Base-by-base conservation (phyloP, 2,113 vertebrate genomes). In the Rhineura floridana region DNA sequence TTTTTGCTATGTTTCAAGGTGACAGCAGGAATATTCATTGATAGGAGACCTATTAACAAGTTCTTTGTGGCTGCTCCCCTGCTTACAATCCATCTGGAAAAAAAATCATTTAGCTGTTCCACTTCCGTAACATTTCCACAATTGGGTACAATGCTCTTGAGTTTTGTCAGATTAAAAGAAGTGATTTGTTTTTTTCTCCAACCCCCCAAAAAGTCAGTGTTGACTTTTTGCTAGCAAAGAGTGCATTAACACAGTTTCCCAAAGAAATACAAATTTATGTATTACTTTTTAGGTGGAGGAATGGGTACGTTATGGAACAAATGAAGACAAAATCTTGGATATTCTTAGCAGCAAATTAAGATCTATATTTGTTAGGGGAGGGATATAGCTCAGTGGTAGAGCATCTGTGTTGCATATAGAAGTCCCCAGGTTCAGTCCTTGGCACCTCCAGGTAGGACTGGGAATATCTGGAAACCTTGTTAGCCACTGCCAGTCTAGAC, bases 1-100 rank as follows among this genome's bases (percentile, higher is more conserved):
- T 95, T 91, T 95, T 88, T 94, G 91, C 84, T 87, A 63, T 75
- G 65, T 90, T 93, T 89, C 88, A 87, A 88, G 89, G 90, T 93
- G 89, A 91, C 93, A 94, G 92, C 91, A 93, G 89, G 85, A 93
- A 90, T 87, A 95, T 92, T 48, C 48, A 83, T 87, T 90, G 91
- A 94, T 91, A 93, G 78, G 50, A 80, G 92, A 93, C 91, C 86
- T 83, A 91, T 72, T 59, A 78, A 86, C 80, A 90, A 50, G 59
- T 44, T 83, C 0, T 78, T 91, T 91, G 87, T 48, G 82, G 86
- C 85, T 65, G 33, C 81, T 92, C 85, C 90, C 94, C 90, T 50
- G 30, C 67, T 52, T 52, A 82, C 85, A 87, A 50, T 85, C 87
- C 80, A 65, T 85, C 88, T 89, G 88, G 85, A 88, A 89, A 86